Base-by-base conservation (phyloP, 2,888 invertebrate genomes). In the Drosophila atripex region DNA sequence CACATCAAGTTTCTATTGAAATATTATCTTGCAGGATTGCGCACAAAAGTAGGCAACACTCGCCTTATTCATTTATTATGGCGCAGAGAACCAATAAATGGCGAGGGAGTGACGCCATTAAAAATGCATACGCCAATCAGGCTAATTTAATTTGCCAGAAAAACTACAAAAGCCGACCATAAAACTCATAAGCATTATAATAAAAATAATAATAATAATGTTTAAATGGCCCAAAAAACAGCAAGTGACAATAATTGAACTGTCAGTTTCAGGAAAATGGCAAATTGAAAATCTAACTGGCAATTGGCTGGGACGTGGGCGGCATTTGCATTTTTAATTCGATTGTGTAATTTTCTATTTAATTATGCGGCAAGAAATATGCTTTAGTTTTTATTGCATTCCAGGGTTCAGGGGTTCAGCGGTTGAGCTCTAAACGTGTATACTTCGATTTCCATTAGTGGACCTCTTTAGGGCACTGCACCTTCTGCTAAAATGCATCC, bases 1-100 rank as follows among this genome's bases (percentile, higher is more conserved):
- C 77, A 73, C 80, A 80, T 82, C 74, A 68, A 85, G 63, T 50
- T 74, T 84, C 78, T 85, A 87, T 83, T 85, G 70, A 73, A 85
- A 76, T 85, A 75, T 77, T n/a, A n/a, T n/a, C 21, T 21, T 21
- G 21, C 21, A 21, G 21, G n/a, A n/a, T n/a, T n/a, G 21, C 21
- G 21, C 21, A 23, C 21, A 23, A 23, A 23, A 23, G 21, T 23
- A 23, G 21, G 21, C 21, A 23, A 18, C 18, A 18, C 18, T 18
- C 25, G 25, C 7, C 1, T 7, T 7, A 25, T 25, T 82, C 70
- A 82, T 80, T 80, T 80, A 80, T 80, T 53, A 74, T 59, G 63
- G 60, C 74, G 30, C 56, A 39, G 23, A 50, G 47, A 28, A 18
- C 1, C 18, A 18, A 18, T 18, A 18, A 18, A 2, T 18, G 18